Evolutionary conservation across 2,888 invertebrate genomes (phyloP).

Genomic region (Drosophila robusta): DNA sequence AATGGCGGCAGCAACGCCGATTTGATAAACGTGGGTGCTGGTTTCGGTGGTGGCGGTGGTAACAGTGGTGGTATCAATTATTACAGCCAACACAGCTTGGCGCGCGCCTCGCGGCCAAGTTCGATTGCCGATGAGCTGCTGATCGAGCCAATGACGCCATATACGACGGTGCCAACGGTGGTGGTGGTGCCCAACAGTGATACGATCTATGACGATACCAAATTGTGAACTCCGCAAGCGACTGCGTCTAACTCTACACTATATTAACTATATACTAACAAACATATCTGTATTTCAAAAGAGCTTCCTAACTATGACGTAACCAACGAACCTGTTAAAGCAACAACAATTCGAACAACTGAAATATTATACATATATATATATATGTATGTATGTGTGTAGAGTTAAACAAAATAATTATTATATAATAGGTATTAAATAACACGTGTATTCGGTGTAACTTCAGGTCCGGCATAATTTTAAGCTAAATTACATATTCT

Average conservation of each 20-base stretch:
- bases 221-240: constrained; percentile 72
- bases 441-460: constrained; percentile 26
- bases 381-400: constrained; percentile 4
- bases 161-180: constrained; percentile 77
- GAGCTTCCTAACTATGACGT: constrained; percentile 45
- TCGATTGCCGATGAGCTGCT: constrained; percentile 70
- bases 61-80: constrained; percentile 41
- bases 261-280: constrained; percentile 1
- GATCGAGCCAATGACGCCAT: constrained; percentile 59
- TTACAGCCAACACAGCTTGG: constrained; percentile 34
- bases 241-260: constrained; percentile 1
- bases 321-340: constrained; percentile 21
- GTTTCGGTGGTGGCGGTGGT: constrained; percentile 39
- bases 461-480: constrained; percentile 34
- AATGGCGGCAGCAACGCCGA: constrained; percentile 53
- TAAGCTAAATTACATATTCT: constrained; percentile 20
- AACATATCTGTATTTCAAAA: constrained; percentile 57
- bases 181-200: constrained; percentile 83
- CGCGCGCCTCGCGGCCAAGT: constrained; percentile 46
- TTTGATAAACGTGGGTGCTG: constrained; percentile 48
- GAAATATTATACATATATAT: constrained; percentile 6
- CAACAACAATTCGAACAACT: constrained; percentile 3
- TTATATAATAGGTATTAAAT: constrained; percentile 24
- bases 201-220: constrained; percentile 82
- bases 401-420: constrained; percentile 23